Percentiles rank a stretch among this genome's conserved stretches.
These are phyloP conservation scores for Panurus biarmicus DNA, from an alignment of 2,113 vertebrate species.

Conservation along the genomic window DNA sequence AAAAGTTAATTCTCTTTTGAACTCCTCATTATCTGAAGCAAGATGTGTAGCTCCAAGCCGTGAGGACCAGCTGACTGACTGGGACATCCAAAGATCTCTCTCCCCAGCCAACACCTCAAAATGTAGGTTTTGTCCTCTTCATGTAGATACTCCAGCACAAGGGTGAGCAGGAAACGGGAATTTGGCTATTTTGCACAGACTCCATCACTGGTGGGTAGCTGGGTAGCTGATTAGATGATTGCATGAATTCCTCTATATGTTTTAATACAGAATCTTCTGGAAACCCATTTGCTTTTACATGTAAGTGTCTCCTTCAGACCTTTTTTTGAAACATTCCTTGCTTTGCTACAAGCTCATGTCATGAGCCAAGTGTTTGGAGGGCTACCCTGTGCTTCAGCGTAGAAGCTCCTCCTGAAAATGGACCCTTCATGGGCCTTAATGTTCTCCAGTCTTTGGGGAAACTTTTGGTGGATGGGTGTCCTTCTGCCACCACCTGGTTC, in stretches of 20 bases:
- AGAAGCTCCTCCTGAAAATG: background rate
- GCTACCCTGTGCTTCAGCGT: accelerated
- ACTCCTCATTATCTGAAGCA: background rate
- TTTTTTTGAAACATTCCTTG: background rate
- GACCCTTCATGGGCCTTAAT: too few relatives aligned
- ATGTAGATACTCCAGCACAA: background rate
- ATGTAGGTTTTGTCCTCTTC: background rate
- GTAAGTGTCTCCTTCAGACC: background rate
- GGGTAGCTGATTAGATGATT: background rate
- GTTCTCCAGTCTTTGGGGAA: background rate
- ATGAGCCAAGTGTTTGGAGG: background rate
- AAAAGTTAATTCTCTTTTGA: background rate
- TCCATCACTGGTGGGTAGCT: background rate
- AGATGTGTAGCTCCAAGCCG: background rate
- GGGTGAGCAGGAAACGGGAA: background rate
- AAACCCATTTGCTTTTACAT: background rate
- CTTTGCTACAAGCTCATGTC: background rate
- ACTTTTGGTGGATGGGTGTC: background rate
- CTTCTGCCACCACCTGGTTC: background rate
- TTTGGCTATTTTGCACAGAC: background rate
- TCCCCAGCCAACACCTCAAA: background rate
- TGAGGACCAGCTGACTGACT: background rate
- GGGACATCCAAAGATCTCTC: background rate
- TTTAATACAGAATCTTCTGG: background rate
- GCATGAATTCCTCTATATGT: background rate